phyloP scores from a whole-genome alignment of 2,113 vertebrate genomes.

The Lepus americanus region DNA sequence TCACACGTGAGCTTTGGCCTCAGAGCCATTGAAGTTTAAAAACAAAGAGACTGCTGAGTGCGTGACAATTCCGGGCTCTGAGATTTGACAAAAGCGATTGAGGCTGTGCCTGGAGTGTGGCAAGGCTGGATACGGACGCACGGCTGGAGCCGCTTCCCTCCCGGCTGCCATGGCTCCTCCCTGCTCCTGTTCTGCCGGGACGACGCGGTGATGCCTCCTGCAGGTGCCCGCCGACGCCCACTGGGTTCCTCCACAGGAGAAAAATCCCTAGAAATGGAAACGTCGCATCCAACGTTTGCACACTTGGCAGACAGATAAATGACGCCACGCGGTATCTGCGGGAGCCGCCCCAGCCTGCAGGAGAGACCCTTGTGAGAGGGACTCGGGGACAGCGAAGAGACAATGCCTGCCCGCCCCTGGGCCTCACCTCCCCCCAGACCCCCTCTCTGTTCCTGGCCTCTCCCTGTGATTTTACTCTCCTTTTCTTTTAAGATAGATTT shows the following conservation, averaged over 20 bases:
- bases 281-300: background rate
- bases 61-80: background rate
- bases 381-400: background rate
- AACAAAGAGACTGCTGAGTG: background rate
- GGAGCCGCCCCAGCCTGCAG: no score
- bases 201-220: fast-evolving
- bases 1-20: background rate
- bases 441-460: background rate
- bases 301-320: background rate
- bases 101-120: fast-evolving
- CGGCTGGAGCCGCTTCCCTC: background rate
- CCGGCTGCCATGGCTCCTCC: background rate
- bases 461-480: background rate
- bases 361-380: no score
- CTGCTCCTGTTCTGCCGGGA: background rate
- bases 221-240: no score
- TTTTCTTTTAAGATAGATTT: no score
- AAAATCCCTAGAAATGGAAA: background rate
- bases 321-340: fast-evolving
- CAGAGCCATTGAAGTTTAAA: background rate
- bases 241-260: background rate
- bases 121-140: fast-evolving
- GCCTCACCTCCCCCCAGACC: background rate
- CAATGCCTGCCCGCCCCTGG: fast-evolving
- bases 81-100: background rate